phyloP scores from a whole-genome alignment of 2,113 vertebrate species.

The Neotoma lepida region DNA sequence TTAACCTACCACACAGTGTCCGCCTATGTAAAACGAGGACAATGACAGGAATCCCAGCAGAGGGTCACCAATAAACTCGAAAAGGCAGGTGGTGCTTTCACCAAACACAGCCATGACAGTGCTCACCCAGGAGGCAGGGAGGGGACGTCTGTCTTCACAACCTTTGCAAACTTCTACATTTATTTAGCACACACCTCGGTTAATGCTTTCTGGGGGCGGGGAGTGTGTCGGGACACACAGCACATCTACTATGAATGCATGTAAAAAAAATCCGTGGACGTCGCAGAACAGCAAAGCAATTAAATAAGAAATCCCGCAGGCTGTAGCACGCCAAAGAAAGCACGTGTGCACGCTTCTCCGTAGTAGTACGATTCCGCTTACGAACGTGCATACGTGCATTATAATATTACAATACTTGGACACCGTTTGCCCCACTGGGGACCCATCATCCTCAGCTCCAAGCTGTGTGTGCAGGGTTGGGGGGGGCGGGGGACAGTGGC shows the following conservation, averaged over 20 bases:
- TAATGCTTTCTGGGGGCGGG: background rate
- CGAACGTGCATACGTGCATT: too few species aligned
- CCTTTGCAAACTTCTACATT: background rate
- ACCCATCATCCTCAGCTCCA: background rate
- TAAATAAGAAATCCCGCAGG: background rate
- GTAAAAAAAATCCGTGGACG: background rate
- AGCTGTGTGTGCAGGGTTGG: too few species aligned
- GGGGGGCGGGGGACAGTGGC: background rate
- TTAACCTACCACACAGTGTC: conserved; percentile 8
- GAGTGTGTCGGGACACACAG: background rate
- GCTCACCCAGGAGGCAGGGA: background rate
- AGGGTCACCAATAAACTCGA: background rate
- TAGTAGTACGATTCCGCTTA: background rate
- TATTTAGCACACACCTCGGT: background rate
- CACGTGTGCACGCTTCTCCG: background rate
- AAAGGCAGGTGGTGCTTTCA: background rate
- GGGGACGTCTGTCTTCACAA: background rate
- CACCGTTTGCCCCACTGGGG: background rate
- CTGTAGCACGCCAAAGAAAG: background rate
- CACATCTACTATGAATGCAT: background rate
- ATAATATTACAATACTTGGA: background rate
- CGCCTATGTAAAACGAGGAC: conserved; percentile 19
- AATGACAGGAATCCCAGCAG: background rate
- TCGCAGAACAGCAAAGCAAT: background rate
- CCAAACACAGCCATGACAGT: background rate